phyloP scores from a whole-genome alignment of 2,888 invertebrate species.

The Gisinianus flammeolus region DNA sequence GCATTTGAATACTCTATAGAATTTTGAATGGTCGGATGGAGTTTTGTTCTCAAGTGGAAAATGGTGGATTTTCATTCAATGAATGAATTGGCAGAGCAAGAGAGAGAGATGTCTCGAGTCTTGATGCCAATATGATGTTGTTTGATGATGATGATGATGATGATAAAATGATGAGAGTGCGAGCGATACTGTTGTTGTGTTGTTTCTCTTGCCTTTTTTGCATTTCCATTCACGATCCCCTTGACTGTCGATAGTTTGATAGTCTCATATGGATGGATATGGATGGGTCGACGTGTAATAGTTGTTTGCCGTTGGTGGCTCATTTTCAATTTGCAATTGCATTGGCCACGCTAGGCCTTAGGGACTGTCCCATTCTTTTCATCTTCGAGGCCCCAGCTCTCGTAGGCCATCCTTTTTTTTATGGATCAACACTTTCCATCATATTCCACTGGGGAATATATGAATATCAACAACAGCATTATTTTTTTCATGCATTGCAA shows the following conservation, averaged over 20 bases:
- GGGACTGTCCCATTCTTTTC: conserved; percentile 34
- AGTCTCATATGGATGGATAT: too few species aligned
- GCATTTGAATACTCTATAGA: not conserved
- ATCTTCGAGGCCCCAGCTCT: not conserved
- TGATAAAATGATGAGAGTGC: not conserved
- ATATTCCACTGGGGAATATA: not conserved
- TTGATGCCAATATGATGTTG: conserved; percentile 14
- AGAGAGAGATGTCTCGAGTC: not conserved
- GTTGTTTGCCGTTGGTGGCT: conserved; percentile 3
- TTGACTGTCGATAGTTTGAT: not conserved
- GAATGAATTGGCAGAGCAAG: conserved; percentile 1
- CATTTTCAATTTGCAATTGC: conserved; percentile 25
- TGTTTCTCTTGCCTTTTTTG: not conserved
- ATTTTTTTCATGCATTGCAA: not conserved
- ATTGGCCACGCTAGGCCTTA: conserved; percentile 25
- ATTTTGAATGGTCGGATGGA: not conserved
- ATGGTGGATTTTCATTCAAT: conserved; percentile 26
- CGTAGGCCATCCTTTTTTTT: conserved; percentile 9
- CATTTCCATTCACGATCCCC: not conserved
- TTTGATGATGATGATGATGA: conserved; percentile 20
- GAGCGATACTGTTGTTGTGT: conserved; percentile 21
- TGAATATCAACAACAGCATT: not conserved
- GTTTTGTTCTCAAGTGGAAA: not conserved
- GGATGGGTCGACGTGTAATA: not conserved
- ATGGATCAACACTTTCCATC: conserved; percentile 7